Evolutionary conservation across 2,113 vertebrate genomes (phyloP).

Genomic region (Neolamprologus ventralis): DNA sequence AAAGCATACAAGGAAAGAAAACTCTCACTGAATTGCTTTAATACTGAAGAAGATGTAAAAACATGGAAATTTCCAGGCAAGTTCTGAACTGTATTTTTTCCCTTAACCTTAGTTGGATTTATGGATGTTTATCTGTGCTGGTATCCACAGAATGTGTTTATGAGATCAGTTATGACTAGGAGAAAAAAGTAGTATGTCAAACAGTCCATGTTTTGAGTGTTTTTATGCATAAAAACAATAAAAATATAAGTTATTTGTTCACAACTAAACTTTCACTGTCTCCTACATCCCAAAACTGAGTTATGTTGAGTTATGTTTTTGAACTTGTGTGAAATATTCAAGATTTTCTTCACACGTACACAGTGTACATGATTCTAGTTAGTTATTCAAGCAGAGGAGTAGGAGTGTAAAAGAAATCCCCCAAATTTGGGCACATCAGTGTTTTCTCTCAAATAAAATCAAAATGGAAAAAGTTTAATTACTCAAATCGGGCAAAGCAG

Average conservation of each 20-base stretch:
- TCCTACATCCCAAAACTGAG: not conserved
- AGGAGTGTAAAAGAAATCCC: not conserved
- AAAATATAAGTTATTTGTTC: not conserved
- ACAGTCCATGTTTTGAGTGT: not conserved
- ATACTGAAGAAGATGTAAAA: not conserved
- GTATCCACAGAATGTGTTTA: not conserved
- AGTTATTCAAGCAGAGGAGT: not conserved
- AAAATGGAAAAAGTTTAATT: not conserved
- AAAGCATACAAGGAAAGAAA: not conserved
- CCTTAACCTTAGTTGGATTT: not conserved
- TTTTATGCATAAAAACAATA: not conserved
- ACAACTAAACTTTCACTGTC: not conserved
- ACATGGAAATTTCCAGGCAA: not conserved
- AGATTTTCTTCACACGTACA: not conserved
- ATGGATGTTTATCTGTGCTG: not conserved
- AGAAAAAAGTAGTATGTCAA: not conserved
- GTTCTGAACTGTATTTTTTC: not conserved
- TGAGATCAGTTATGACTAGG: not conserved
- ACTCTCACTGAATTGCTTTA: not conserved
- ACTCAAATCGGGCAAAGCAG: not conserved
- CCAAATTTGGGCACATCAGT: not conserved
- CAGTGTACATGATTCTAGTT: not conserved
- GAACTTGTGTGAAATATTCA: not conserved
- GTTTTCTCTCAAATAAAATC: not conserved
- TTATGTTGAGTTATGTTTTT: not conserved